These are phyloP conservation scores for Cylas formicarius DNA, from an alignment of 1,140 invertebrate genomes.

Conservation along the genomic window DNA sequence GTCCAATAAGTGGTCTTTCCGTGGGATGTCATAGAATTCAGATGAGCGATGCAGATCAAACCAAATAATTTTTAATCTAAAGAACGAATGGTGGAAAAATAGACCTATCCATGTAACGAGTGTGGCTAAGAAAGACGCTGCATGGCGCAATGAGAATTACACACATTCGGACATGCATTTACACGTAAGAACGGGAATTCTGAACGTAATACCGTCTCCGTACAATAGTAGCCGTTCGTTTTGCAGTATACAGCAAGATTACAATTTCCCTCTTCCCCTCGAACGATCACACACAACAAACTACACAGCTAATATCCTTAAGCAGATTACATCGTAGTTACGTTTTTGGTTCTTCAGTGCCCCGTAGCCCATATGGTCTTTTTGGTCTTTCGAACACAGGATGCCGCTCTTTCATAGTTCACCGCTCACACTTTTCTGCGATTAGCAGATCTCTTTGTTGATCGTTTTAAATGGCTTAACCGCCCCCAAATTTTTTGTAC, in stretches of 20 bases:
- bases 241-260: constrained; percentile 24
- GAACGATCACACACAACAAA: constrained; percentile 24
- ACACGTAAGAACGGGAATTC: too few relatives aligned
- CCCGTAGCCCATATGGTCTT: constrained; percentile 18
- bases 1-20: too few relatives aligned
- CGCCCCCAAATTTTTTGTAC: constrained; percentile 19
- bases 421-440: constrained; percentile 22
- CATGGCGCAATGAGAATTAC: too few relatives aligned
- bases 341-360: constrained; percentile 18
- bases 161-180: too few relatives aligned
- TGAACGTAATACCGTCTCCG: too few relatives aligned
- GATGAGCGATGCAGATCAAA: too few relatives aligned
- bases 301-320: constrained; percentile 28
- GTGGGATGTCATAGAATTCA: too few relatives aligned
- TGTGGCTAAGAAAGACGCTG: too few relatives aligned
- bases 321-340: constrained; percentile 28
- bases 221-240: too few relatives aligned
- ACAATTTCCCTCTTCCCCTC: constrained; percentile 25
- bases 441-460: constrained; percentile 21
- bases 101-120: too few relatives aligned
- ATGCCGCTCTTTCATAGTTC: constrained; percentile 22
- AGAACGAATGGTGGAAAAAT: too few relatives aligned
- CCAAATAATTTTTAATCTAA: too few relatives aligned
- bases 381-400: constrained; percentile 18
- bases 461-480: constrained; percentile 24